These are phyloP conservation scores for Brachyopa scutellaris DNA, from an alignment of 2,888 invertebrate genomes.

Conservation along the genomic window DNA sequence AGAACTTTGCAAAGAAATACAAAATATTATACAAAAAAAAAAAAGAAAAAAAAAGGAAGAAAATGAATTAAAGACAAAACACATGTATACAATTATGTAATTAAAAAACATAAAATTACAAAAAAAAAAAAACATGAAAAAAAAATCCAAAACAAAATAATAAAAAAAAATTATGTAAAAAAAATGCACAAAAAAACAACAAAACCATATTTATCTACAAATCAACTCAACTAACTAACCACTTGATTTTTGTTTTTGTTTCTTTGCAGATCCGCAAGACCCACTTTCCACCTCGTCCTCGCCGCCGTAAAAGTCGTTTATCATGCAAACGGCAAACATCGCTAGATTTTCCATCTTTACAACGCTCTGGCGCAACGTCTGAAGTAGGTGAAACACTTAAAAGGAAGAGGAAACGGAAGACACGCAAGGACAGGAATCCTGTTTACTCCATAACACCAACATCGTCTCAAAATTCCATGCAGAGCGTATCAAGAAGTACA, in stretches of 20 bases:
- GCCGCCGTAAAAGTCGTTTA: constrained; percentile 77
- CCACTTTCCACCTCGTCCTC: constrained; percentile 87
- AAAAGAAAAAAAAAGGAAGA: not conserved
- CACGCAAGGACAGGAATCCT: not conserved
- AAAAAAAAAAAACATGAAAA: constrained; percentile 10
- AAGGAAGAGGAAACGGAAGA: constrained; percentile 12
- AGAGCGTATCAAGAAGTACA: constrained; percentile 29
- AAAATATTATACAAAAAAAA: not conserved
- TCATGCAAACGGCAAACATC: constrained; percentile 6
- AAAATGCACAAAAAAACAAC: constrained; percentile 18
- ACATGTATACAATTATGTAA: too few relatives aligned
- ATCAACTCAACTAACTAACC: too few relatives aligned
- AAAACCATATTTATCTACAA: too few relatives aligned
- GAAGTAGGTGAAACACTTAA: not conserved
- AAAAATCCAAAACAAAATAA: not conserved
- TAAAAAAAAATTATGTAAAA: not conserved
- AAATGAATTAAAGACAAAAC: not conserved
- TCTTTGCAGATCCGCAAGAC: constrained; percentile 85
- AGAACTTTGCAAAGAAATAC: not conserved
- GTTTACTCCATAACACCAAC: constrained; percentile 19
- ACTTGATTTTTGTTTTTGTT: constrained; percentile 55
- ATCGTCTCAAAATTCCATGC: constrained; percentile 33
- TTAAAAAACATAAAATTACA: not conserved
- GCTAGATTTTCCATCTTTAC: not conserved
- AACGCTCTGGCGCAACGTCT: constrained; percentile 21